Evolutionary conservation across 2,113 vertebrate genomes (phyloP), one percentile per base, ranked within the genome.

Genomic region (Brachyhypopomus gauderio): DNA sequence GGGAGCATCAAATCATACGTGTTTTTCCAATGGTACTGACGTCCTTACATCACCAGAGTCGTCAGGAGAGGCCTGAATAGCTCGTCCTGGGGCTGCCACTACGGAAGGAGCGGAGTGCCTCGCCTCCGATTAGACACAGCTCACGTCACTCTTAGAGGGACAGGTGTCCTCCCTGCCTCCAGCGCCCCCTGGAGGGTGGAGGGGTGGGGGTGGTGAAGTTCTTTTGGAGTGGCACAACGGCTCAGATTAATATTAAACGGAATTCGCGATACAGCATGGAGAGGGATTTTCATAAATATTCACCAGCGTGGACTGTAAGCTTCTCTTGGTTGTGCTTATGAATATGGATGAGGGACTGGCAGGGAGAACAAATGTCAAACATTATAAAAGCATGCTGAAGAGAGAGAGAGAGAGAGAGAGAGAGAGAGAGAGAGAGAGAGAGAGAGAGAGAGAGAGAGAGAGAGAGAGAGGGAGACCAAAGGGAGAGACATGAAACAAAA

Each of bases 201-300:
- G 80, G 64, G 36, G 76, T 77, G 75, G 83, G 41, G 79, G 75
- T 6, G 41, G 45, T 74, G 69, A 83, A 69, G 45, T 41, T 74
- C 72, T 85, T 78, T 79, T 77, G 72, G 82, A 84, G 83, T 55
- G 79, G 75, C 82, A 82, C 69, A 80, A 86, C 76, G n/a, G 83
- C 80, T 82, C 34, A 83, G 82, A 89, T 88, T 89, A 87, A 89
- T 88, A 89, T 86, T 86, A 86, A 89, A 88, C 70, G 63, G 82
- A 85, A 85, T 87, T 86, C 78, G 83, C 86, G 83, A 88, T 85
- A 86, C 73, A 85, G 82, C 82, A 30, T 77, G 67, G 79, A 84
- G 79, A 84, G 81, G 45, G 80, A 86, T 86, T 86, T 87, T 80
- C 85, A 88, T 87, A 84, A 84, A 89, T 89, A 89, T 88, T 87